Percentiles rank a stretch among this genome's conserved stretches.
Conservation (phyloP, 2,888 invertebrate genomes). For the Tethea ocularis region DNA sequence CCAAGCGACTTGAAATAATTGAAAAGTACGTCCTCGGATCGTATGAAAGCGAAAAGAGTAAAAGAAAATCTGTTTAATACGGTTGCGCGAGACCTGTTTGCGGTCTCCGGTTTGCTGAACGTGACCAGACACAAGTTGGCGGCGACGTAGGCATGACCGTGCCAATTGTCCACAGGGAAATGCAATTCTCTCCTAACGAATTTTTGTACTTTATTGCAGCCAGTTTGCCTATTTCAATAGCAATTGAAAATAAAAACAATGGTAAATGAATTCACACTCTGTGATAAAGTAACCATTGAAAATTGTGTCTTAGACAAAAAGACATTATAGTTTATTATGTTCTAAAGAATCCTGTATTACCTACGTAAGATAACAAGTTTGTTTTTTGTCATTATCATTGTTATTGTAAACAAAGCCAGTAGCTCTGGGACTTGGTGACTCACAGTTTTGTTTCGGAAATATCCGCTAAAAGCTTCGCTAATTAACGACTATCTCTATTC, state of each 20-base stretch:
- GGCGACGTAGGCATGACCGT: slow-evolving; percentile 56
- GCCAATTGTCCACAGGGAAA: slow-evolving; percentile 56
- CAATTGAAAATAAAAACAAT: slow-evolving; percentile 6
- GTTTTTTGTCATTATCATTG: slow-evolving; percentile 52
- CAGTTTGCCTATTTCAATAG: not conserved
- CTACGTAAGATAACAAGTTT: slow-evolving; percentile 29
- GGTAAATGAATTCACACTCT: not conserved
- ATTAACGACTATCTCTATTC: slow-evolving; percentile 44
- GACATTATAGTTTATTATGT: not conserved
- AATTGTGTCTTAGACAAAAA: not conserved
- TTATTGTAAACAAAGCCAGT: slow-evolving; percentile 67
- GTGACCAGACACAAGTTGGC: slow-evolving; percentile 75
- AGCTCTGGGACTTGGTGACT: slow-evolving; percentile 45
- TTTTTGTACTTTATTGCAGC: slow-evolving; percentile 28
- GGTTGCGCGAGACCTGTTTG: slow-evolving; percentile 69
- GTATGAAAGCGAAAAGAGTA: slow-evolving; percentile 64
- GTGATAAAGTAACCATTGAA: not conserved
- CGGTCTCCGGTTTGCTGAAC: slow-evolving; percentile 76
- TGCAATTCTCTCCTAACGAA: slow-evolving; percentile 49
- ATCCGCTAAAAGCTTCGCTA: slow-evolving; percentile 44
- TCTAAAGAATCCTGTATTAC: not conserved
- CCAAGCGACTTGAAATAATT: slow-evolving; percentile 56
- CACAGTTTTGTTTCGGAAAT: slow-evolving; percentile 43
- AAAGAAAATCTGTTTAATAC: slow-evolving; percentile 62
- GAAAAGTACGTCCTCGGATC: slow-evolving; percentile 55